These are phyloP conservation scores for Mionectes olivaceus DNA, from an alignment of 2,797 vertebrate genomes.

Conservation along the genomic window DNA sequence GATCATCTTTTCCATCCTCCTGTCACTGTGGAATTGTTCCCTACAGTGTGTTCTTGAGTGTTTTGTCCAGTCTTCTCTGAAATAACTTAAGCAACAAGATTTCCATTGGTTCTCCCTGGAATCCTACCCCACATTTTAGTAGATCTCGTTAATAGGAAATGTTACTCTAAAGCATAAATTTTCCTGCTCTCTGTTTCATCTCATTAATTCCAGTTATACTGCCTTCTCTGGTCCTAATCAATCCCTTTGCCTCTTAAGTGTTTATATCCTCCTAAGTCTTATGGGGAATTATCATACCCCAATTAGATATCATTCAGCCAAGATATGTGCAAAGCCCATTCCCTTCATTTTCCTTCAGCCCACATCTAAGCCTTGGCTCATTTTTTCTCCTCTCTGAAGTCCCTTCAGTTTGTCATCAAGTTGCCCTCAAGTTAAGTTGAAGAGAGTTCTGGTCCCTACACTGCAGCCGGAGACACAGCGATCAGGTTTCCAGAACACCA, in stretches of 20 bases:
- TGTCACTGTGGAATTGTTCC: constrained; percentile 7
- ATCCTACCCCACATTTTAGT: constrained; percentile 34
- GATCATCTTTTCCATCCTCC: constrained; percentile 31
- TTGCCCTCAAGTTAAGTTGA: constrained; percentile 58
- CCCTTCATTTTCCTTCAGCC: constrained; percentile 74
- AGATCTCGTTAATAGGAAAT: constrained; percentile 22
- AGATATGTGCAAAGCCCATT: constrained; percentile 72
- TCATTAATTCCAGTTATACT: constrained; percentile 29
- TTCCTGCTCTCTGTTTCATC: constrained; percentile 24
- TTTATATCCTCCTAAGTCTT: constrained; percentile 49
- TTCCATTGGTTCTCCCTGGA: constrained; percentile 20
- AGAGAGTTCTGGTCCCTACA: constrained; percentile 25
- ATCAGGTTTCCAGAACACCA: constrained; percentile 52
- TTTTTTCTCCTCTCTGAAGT: constrained; percentile 73
- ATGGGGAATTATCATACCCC: constrained; percentile 36
- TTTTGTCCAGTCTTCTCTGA: constrained; percentile 7
- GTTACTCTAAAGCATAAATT: constrained; percentile 40
- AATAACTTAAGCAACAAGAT: background rate
- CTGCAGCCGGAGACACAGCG: background rate
- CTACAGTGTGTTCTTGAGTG: background rate
- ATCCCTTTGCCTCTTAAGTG: constrained; percentile 42
- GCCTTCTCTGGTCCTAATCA: constrained; percentile 39
- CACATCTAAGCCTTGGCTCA: constrained; percentile 70
- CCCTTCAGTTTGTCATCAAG: constrained; percentile 75
- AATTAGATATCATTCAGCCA: constrained; percentile 65